Conservation (phyloP, 2,797 vertebrate species). For the Macrochelys suwanniensis region DNA sequence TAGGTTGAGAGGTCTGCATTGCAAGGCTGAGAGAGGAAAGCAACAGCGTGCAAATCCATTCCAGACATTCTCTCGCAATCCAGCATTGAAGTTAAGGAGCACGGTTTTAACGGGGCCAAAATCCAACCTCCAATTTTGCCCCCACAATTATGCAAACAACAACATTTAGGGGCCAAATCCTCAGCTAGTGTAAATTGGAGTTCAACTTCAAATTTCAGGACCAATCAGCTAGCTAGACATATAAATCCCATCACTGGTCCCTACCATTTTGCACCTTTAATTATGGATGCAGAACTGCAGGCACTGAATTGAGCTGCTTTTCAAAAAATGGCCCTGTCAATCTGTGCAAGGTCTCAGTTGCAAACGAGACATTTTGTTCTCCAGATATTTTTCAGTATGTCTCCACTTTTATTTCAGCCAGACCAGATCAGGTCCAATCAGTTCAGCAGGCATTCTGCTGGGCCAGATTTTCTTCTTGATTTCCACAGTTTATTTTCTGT, state of each 20-base stretch:
- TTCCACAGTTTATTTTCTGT: slow-evolving; percentile 24
- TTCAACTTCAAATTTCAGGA: slow-evolving; percentile 26
- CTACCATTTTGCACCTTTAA: slow-evolving; percentile 3
- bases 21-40: neutral
- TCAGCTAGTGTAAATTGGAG: neutral
- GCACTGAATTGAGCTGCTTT: neutral
- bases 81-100: neutral
- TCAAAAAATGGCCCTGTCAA: slow-evolving; percentile 15
- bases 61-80: neutral
- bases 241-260: neutral
- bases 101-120: neutral
- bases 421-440: neutral
- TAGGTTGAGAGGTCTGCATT: neutral
- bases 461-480: slow-evolving; percentile 15
- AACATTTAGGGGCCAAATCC: neutral
- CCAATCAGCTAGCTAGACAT: neutral
- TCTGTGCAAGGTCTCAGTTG: neutral
- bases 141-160: neutral
- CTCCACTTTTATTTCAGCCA: slow-evolving; percentile 7
- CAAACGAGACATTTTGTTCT: slow-evolving; percentile 6
- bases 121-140: neutral
- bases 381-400: neutral
- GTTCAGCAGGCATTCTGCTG: neutral
- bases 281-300: slow-evolving; percentile 40
- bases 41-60: slow-evolving; percentile 2